Evolutionary conservation across 1,140 invertebrate genomes (phyloP), one percentile per base, ranked within the genome.

Genomic region (Drosophila mojavensis): DNA sequence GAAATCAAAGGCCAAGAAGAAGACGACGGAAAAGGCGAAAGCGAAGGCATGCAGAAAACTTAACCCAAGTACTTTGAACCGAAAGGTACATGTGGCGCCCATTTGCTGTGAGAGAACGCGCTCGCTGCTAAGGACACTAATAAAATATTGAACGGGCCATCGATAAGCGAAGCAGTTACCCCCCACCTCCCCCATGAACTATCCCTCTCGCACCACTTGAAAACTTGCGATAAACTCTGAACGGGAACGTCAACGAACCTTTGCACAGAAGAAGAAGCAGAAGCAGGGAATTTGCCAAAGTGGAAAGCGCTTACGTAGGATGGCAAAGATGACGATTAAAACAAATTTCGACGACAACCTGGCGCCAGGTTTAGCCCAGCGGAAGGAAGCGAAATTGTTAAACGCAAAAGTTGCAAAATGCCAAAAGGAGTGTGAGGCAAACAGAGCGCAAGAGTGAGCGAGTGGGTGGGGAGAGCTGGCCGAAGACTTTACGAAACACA

Each of bases 281-380:
- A 0, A 33, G 36, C 9, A 11, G 4, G 4, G 36, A 50, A 10
- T 55, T 39, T 17, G 13, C n/a, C 20, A 5, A n/a, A 43, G 51
- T 13, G 66, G 77, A 61, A 64, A 76, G 50, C 60, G 81, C 83
- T 89, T 78, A 83, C 78, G 75, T 73, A 79, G 84, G 84, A 90
- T 90, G 75, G 84, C 80, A 90, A 89, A 89, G 85, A 89, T 89
- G 84, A 89, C 84, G 84, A 89, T 89, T 89, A 89, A 89, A 89
- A 89, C 84, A 89, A 89, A 89, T 89, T 89, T 89, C 78, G 60
- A 89, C 84, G 84, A 90, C 84, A 89, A 90, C 84, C 85, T 90
- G 84, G 84, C 84, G 84, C 84, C 84, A 47, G 43, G 81, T 89
- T 89, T 89, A 84, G 74, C 68, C 36, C 66, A 89, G 36, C 86